Evolutionary conservation across 1,140 invertebrate genomes (phyloP).

Genomic region (Drosophila bocqueti): DNA sequence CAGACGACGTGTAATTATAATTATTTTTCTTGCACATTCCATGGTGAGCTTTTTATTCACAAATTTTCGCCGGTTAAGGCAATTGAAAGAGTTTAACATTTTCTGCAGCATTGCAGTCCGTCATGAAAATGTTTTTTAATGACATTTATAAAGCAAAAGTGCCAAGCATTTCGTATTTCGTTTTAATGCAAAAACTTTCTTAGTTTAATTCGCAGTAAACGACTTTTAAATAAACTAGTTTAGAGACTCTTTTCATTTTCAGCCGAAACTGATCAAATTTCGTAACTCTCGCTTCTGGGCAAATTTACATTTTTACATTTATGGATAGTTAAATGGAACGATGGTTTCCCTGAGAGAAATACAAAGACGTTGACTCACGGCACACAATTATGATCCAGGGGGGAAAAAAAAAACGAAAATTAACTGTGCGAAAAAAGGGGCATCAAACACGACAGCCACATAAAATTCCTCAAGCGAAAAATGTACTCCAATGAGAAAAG

Average conservation of each 20-base stretch:
- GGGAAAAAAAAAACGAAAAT: conserved; percentile 48
- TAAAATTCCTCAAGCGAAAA: conserved; percentile 82
- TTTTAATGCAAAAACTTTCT: conserved; percentile 20
- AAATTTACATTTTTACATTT: conserved; percentile 18
- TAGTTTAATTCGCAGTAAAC: conserved; percentile 17
- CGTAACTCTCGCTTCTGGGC: conserved; percentile 7
- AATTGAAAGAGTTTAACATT: conserved; percentile 35
- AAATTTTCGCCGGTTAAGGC: conserved; percentile 38
- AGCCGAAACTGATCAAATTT: background rate
- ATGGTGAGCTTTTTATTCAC: conserved; percentile 10
- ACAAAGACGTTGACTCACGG: conserved; percentile 34
- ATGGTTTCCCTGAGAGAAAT: conserved; percentile 20
- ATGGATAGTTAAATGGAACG: conserved; percentile 17
- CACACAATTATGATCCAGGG: conserved; percentile 34
- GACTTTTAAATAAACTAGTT: conserved; percentile 9
- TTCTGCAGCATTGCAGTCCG: conserved; percentile 31
- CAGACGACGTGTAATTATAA: conserved; percentile 45
- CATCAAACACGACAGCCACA: conserved; percentile 69
- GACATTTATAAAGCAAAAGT: background rate
- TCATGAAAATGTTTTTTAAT: conserved; percentile 24
- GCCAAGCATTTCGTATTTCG: background rate
- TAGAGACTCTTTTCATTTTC: background rate
- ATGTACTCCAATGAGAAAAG: conserved; percentile 75
- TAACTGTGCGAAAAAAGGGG: conserved; percentile 79
- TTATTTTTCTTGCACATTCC: conserved; percentile 50